phyloP scores from a whole-genome alignment of 1,140 invertebrate genomes.

The Brachionus angularis region DNA sequence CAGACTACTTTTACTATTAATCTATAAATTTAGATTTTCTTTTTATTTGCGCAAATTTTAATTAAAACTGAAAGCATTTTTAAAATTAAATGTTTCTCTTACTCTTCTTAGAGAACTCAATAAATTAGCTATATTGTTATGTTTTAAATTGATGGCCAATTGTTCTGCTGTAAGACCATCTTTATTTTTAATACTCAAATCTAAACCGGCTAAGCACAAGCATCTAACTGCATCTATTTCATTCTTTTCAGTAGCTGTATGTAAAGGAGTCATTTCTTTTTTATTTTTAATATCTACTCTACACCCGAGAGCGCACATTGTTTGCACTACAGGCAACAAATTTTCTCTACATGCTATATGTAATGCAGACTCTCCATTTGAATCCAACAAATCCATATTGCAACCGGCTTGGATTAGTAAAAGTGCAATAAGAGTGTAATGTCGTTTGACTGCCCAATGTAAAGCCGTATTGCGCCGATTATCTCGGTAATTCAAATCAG shows the following conservation, averaged over 20 bases:
- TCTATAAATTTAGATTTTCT: too few relatives aligned
- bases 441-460: conserved; percentile 64
- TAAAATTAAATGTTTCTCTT: conserved; percentile 47
- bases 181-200: conserved; percentile 66
- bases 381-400: conserved; percentile 67
- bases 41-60: too few relatives aligned
- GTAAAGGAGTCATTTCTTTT: conserved; percentile 48
- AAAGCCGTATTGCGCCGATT: conserved; percentile 65
- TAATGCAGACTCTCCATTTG: conserved; percentile 69
- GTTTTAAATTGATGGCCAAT: conserved; percentile 72
- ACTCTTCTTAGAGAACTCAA: conserved; percentile 69
- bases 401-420: conserved; percentile 86
- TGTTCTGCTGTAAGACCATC: conserved; percentile 75
- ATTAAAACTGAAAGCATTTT: too few relatives aligned
- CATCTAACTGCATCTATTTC: conserved; percentile 58
- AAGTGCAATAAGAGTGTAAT: conserved; percentile 71
- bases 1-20: too few relatives aligned
- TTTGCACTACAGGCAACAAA: conserved; percentile 67
- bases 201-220: conserved; percentile 70
- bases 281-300: conserved; percentile 68
- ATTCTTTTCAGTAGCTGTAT: conserved; percentile 31
- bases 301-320: conserved; percentile 71
- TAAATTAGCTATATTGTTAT: conserved; percentile 69
- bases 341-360: conserved; percentile 70
- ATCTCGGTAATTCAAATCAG: conserved; percentile 67